Percentiles rank a stretch among this genome's conserved stretches.
These are phyloP conservation scores for Brienomyrus longianalis DNA, from an alignment of 2,113 vertebrate species.

Conservation along the genomic window DNA sequence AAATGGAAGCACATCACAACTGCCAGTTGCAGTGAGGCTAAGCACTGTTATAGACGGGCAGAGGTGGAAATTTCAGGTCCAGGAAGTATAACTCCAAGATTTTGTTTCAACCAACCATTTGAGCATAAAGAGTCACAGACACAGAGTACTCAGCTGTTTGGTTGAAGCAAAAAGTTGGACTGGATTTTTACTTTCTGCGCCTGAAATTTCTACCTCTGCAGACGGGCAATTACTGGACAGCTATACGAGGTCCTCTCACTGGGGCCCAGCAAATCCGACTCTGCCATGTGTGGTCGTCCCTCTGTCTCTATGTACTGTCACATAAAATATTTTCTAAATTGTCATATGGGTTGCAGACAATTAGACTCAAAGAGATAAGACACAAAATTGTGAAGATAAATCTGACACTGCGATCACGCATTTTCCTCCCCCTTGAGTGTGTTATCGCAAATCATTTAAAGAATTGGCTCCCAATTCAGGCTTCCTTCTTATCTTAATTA, in stretches of 20 bases:
- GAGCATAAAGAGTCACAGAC: no score
- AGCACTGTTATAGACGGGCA: background rate
- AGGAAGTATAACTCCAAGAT: no score
- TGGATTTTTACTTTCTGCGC: no score
- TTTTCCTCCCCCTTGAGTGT: background rate
- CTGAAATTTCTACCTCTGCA: no score
- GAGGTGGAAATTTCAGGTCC: no score
- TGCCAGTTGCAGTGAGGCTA: background rate
- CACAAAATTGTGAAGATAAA: background rate
- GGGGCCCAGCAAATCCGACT: background rate
- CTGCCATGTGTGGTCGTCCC: background rate
- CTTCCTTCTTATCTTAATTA: slow-evolving; percentile 6
- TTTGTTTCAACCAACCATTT: no score
- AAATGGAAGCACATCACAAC: background rate
- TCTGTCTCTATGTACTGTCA: background rate
- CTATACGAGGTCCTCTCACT: background rate
- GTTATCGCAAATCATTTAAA: background rate
- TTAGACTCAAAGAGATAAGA: slow-evolving; percentile 1
- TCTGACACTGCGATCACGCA: background rate
- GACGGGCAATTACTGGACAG: background rate
- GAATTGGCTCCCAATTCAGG: background rate
- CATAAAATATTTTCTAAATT: background rate
- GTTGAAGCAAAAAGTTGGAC: no score
- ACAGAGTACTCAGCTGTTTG: no score
- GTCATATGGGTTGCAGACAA: background rate